Conservation (phyloP, 2,888 invertebrate genomes). For the Phrixothrix hirtus region DNA sequence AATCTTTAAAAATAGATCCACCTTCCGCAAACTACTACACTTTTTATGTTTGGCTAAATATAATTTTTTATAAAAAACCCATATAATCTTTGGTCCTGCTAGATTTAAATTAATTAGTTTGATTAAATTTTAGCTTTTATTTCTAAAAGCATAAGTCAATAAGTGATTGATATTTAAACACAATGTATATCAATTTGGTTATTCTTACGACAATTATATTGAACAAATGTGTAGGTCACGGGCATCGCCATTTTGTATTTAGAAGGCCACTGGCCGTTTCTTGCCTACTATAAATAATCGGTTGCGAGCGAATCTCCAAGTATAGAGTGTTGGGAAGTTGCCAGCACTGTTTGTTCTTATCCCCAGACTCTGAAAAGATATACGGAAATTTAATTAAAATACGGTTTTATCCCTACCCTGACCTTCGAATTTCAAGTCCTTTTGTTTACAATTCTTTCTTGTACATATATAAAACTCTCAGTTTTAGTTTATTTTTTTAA, state of each 20-base stretch:
- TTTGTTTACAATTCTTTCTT: too few species aligned
- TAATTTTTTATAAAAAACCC: constrained; percentile 2
- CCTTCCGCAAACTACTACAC: constrained; percentile 25
- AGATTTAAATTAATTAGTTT: too few species aligned
- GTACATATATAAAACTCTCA: too few species aligned
- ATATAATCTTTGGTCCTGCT: too few species aligned
- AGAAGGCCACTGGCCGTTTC: constrained; percentile 63
- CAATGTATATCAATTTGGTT: too few species aligned
- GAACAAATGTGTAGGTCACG: constrained; percentile 56
- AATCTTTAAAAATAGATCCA: constrained; percentile 22
- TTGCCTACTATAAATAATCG: constrained; percentile 71
- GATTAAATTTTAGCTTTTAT: too few species aligned
- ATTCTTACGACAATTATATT: too few species aligned
- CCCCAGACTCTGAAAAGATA: constrained; percentile 37
- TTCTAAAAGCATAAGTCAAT: too few species aligned
- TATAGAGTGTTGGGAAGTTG: constrained; percentile 81
- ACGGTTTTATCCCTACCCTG: constrained; percentile 26
- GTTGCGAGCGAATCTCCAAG: constrained; percentile 77
- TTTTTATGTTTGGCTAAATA: constrained; percentile 6
- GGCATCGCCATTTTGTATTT: constrained; percentile 55
- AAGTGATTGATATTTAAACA: too few species aligned
- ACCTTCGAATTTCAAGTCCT: constrained; percentile 36
- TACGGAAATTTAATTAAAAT: constrained; percentile 35
- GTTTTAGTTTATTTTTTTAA: too few species aligned
- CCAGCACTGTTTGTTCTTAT: constrained; percentile 64